Percentiles rank a stretch among this genome's conserved stretches.
These are phyloP conservation scores for Sarcophilus harrisii DNA, from an alignment of 2,797 vertebrate species.

Conservation along the genomic window DNA sequence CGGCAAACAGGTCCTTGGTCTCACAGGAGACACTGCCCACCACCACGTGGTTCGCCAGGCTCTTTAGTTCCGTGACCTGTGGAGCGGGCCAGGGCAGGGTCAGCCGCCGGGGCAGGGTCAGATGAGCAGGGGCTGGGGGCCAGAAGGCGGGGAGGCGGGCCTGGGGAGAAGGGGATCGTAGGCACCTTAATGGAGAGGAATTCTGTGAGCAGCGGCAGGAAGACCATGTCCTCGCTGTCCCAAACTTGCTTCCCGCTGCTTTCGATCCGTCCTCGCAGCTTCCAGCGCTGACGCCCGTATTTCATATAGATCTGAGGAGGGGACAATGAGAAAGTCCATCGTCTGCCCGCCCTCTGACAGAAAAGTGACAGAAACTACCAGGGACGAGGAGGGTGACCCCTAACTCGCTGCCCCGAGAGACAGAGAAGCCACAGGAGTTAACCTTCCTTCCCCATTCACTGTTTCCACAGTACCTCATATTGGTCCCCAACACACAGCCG, in stretches of 20 bases:
- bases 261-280: slow-evolving; percentile 94
- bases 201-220: slow-evolving; percentile 94
- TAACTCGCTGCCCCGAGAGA: not conserved
- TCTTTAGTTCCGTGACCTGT: slow-evolving; percentile 96
- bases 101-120: not conserved
- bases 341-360: not conserved
- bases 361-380: not conserved
- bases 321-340: not conserved
- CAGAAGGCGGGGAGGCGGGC: not conserved
- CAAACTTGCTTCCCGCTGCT: slow-evolving; percentile 95
- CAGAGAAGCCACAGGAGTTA: not conserved
- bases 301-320: slow-evolving; percentile 94
- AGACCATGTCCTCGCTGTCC: slow-evolving; percentile 96
- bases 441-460: not conserved
- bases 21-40: slow-evolving; percentile 97
- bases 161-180: not conserved
- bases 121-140: too few species aligned
- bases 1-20: slow-evolving; percentile 96
- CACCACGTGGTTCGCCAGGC: slow-evolving; percentile 95
- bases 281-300: slow-evolving; percentile 97
- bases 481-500: slow-evolving; percentile 96
- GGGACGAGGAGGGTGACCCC: not conserved
- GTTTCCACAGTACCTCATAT: slow-evolving; percentile 91
- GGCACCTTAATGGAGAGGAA: slow-evolving; percentile 97
- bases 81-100: not conserved